Evolutionary conservation across 2,113 vertebrate species (phyloP), one percentile per base, ranked within the genome.

Genomic region (Oncorhynchus clarkii): DNA sequence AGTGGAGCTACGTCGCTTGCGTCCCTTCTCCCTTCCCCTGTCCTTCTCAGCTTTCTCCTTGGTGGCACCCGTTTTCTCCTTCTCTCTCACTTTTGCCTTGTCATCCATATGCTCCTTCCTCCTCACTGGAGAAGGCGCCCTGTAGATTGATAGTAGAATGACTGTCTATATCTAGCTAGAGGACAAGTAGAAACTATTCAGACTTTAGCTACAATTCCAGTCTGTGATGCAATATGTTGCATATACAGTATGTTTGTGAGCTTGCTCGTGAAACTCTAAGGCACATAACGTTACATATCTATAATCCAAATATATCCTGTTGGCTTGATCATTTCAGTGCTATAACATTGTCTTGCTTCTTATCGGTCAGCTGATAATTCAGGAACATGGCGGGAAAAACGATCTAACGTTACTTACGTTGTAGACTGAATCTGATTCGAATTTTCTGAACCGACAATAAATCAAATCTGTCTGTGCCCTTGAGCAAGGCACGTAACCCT

Each of bases 91-190:
- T 72, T 93, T 92, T 27, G 82, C 82, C 70, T 91, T 92, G 76
- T 92, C 96, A 2, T 14, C 96, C 27, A 93, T 92, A 65, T 93
- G 92, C 8, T 98, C 96, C 84, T 96, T 98, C 85, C 95, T 94
- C 82, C 97, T 98, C 66, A 94, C 94, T 7, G 96, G 96, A 78
- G 96, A 98, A 27, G 96, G 96, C 71, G 95, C 96, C 96, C 97
- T 98, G 86, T 39, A 20, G 16, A 22, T 62, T 22, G 16, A 22
- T 62, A 22, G 8, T 16, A 22, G 0, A 62, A 62, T 62, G 59
- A 62, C 13, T 62, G 12, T 13, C 18, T 57, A 20, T 45, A 45
- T 11, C 9, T 45, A 45, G 13, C 5, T 57, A 57, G 16, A 45
- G 39, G 9, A 45, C 54, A 18, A 57, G 14, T 57, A 20, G 13